Evolutionary conservation across 35 echinoderm and acorn worm genomes (phyloP), one percentile per base, ranked within the genome.

Genomic region (Ophioderma brevispina): DNA sequence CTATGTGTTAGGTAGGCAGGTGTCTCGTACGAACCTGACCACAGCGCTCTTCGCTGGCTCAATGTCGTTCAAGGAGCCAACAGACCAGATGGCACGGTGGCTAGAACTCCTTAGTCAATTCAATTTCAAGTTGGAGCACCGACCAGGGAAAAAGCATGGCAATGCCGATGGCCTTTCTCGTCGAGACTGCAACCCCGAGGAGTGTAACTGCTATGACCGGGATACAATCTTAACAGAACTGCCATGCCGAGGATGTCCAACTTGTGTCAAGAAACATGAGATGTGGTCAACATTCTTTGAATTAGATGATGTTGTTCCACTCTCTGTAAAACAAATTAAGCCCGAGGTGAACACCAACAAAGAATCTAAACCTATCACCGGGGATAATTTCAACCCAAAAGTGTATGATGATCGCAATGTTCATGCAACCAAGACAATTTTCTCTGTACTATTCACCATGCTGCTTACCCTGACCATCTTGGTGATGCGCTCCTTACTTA

Each of bases 31-130:
- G 94, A 19, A 96, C 41, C 94, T 0, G 94, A 96, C 36, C 91
- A 93, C 31, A 78, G 55, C 28, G 55, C 78, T 25, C 32, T 96
- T 0, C 76, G 78, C 0, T 96, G 94, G 94, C 0, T 96, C 0
- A 46, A 84, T 92, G 80, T 78, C 86, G 0, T 96, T 96, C 35
- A 82, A 50, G 30, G 82, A 96, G 11, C 87, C 94, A 0, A 36
- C 46, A 14, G 91, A 86, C 18, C 94, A 96, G 37, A 81, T 87
- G 1, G 91, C 94, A 25, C 32, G 91, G 19, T 92, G 94, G 94
- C 33, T 96, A 32, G 81, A 96, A 40, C 78, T 85, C 40, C 31
- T 86, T 8, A 25, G 80, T 11, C 80, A 85, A 43, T 92, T 86
- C 40, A 77, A 92, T 43, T 92, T 92, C 59, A 46, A 50, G 35